These are phyloP conservation scores for Chaetorhynchus papuensis DNA, from an alignment of 2,113 vertebrate species.

Conservation along the genomic window DNA sequence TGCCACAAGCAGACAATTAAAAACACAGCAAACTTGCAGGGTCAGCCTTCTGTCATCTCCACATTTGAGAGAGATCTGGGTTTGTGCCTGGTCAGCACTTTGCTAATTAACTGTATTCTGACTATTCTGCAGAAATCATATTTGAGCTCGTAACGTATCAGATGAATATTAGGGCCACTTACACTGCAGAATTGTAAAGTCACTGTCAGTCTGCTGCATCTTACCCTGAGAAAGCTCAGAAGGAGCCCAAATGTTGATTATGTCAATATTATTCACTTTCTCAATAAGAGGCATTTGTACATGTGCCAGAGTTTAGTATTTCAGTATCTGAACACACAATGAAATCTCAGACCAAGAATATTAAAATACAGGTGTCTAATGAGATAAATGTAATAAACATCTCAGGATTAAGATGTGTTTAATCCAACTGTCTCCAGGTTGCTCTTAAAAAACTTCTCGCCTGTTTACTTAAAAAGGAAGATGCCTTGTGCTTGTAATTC, in stretches of 20 bases:
- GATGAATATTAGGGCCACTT: not conserved
- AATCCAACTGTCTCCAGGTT: not conserved
- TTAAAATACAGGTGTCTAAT: not conserved
- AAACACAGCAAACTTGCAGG: conserved; percentile 37
- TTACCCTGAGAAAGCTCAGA: not conserved
- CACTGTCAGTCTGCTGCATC: not conserved
- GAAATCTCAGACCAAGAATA: not conserved
- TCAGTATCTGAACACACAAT: not conserved
- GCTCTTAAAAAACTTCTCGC: not conserved
- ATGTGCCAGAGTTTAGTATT: not conserved
- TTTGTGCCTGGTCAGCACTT: conserved; percentile 48
- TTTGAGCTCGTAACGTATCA: conserved; percentile 15
- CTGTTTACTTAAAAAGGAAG: not conserved
- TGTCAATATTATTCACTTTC: not conserved
- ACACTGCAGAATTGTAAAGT: not conserved
- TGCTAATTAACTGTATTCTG: conserved; percentile 61
- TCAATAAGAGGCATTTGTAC: not conserved
- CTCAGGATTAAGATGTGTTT: not conserved
- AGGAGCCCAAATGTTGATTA: not conserved
- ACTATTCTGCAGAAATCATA: conserved; percentile 54
- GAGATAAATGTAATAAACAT: not conserved
- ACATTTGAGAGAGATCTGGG: not conserved
- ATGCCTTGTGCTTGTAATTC: not conserved
- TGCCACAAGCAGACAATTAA: conserved; percentile 57
- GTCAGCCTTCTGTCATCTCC: conserved; percentile 53